phyloP scores from a whole-genome alignment of 2,113 vertebrate genomes.

The Hyaena hyaena region DNA sequence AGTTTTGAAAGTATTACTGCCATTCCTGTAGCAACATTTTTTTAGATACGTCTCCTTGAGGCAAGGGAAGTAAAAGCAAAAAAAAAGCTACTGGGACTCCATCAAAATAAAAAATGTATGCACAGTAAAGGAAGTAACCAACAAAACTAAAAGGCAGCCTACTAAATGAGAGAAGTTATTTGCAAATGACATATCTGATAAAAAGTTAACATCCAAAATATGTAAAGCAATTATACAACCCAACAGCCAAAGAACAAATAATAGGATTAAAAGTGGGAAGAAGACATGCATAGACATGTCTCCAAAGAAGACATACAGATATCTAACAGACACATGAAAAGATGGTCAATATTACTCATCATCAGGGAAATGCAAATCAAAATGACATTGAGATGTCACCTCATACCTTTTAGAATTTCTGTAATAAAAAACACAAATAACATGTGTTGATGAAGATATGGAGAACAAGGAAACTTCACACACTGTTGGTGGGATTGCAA shows the following conservation, averaged over 20 bases:
- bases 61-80: not conserved
- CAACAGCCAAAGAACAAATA: not conserved
- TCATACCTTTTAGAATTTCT: not conserved
- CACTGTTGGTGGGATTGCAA: not conserved
- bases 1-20: not conserved
- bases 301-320: not conserved
- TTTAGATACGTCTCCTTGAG: not conserved
- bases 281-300: not conserved
- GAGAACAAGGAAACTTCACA: not conserved
- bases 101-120: not conserved
- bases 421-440: not conserved
- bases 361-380: not conserved
- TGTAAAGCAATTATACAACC: not conserved
- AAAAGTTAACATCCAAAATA: not conserved
- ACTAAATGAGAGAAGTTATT: not conserved
- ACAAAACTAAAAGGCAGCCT: not conserved
- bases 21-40: not conserved
- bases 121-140: not conserved
- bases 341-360: not conserved
- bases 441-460: not conserved
- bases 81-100: not conserved
- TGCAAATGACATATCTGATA: not conserved
- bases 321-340: not conserved
- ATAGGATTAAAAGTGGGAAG: not conserved
- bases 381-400: not conserved